These are phyloP conservation scores for Muntiacus reevesi DNA, from an alignment of 2,113 vertebrate genomes.

Conservation along the genomic window DNA sequence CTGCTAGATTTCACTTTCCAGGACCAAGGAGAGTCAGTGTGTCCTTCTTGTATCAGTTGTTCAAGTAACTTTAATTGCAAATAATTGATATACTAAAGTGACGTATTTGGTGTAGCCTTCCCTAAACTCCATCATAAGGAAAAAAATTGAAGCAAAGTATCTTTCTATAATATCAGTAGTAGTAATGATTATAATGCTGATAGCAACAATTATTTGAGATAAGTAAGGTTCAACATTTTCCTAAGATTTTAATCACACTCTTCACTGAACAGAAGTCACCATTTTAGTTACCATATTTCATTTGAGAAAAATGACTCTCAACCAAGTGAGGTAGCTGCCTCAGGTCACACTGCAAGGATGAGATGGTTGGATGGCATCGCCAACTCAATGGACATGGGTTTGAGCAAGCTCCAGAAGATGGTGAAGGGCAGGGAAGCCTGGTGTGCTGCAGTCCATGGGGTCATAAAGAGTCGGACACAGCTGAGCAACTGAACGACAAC, in stretches of 20 bases:
- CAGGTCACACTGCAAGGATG: not conserved
- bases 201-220: not conserved
- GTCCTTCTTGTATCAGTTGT: not conserved
- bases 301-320: not conserved
- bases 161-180: not conserved
- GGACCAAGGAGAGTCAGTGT: not conserved
- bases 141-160: not conserved
- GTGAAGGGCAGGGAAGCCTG: not conserved
- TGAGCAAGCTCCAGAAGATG: rapidly evolving
- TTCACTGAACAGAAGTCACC: not conserved
- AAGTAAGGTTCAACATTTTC: not conserved
- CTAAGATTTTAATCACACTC: not conserved
- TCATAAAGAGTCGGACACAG: not conserved
- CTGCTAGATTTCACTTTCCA: not conserved
- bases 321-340: not conserved
- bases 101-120: not conserved
- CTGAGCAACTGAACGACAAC: not conserved
- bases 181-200: not conserved
- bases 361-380: not conserved
- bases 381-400: not conserved
- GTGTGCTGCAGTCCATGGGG: not conserved
- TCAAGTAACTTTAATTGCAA: not conserved
- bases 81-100: not conserved
- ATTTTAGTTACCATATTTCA: not conserved
- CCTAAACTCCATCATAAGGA: not conserved